These are phyloP conservation scores for Zaprionus ghesquierei DNA, from an alignment of 1,140 invertebrate genomes.

Conservation along the genomic window DNA sequence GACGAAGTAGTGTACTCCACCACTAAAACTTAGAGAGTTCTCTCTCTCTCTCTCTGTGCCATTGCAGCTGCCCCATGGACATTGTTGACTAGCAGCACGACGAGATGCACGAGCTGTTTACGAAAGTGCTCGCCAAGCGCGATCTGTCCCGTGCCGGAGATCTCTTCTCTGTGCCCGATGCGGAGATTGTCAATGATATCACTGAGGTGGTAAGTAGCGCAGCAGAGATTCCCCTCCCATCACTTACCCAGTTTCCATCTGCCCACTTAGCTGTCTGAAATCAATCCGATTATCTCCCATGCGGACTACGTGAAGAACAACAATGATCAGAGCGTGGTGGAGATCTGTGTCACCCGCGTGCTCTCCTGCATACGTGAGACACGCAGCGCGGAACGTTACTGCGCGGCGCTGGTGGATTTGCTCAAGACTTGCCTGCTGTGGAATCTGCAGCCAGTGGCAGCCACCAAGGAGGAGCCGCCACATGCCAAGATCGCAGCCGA, in stretches of 20 bases:
- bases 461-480: conserved; percentile 92
- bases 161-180: conserved; percentile 93
- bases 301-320: conserved; percentile 92
- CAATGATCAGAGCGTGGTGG: conserved; percentile 96
- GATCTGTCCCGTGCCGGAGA: conserved; percentile 96
- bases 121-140: conserved; percentile 92
- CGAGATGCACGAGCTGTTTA: conserved; percentile 93
- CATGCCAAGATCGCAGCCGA: conserved; percentile 98
- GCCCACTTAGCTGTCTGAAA: conserved; percentile 86
- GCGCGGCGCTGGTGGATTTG: conserved; percentile 90
- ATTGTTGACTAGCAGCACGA: conserved; percentile 31
- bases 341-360: conserved; percentile 94
- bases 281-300: conserved; percentile 90
- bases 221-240: neutral
- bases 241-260: neutral
- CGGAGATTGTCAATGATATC: conserved; percentile 92
- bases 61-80: conserved; percentile 50
- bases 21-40: neutral
- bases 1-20: neutral
- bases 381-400: conserved; percentile 92
- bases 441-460: conserved; percentile 90
- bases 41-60: neutral
- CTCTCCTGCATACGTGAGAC: conserved; percentile 96
- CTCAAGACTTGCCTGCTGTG: conserved; percentile 94
- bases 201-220: conserved; percentile 89